A percentile compares a stretch with the other conserved stretches of the same genome.
Conservation (phyloP, 2,797 vertebrate species). For the Sebastes glaucus region DNA sequence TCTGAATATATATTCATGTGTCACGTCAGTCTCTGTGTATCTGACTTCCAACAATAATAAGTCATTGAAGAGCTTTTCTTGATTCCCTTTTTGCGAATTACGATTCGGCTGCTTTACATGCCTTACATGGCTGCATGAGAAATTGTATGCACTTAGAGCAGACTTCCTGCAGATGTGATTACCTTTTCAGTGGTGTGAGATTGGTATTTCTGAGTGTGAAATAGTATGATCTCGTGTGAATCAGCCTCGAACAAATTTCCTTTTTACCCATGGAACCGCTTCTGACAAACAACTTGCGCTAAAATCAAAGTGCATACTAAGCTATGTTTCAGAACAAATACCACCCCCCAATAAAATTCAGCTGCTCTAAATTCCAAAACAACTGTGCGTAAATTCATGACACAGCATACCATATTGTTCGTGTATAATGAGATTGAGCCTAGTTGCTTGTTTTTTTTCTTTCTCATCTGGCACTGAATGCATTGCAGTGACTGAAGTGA, state of each 20-base stretch:
- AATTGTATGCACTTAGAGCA: slow-evolving; percentile 43
- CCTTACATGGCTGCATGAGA: slow-evolving; percentile 50
- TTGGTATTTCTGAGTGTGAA: slow-evolving; percentile 69
- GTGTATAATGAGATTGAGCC: slow-evolving; percentile 50
- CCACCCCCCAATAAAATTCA: slow-evolving; percentile 28
- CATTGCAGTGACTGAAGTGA: slow-evolving; percentile 44
- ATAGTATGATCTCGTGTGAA: slow-evolving; percentile 65
- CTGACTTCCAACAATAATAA: slow-evolving; percentile 61
- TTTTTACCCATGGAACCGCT: slow-evolving; percentile 31
- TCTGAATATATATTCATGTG: slow-evolving; percentile 55
- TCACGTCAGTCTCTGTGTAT: slow-evolving; percentile 57
- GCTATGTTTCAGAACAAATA: slow-evolving; percentile 64
- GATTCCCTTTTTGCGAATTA: slow-evolving; percentile 58
- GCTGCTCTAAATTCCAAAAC: slow-evolving; percentile 46
- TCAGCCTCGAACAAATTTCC: slow-evolving; percentile 60
- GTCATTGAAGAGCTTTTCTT: slow-evolving; percentile 47
- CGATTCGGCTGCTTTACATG: slow-evolving; percentile 63
- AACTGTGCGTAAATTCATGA: slow-evolving; percentile 58
- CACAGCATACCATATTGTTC: slow-evolving; percentile 56
- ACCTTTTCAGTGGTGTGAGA: slow-evolving; percentile 69
- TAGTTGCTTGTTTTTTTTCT: slow-evolving; percentile 8
- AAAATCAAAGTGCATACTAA: slow-evolving; percentile 63
- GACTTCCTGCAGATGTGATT: slow-evolving; percentile 72
- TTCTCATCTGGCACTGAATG: slow-evolving; percentile 46
- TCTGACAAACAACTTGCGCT: slow-evolving; percentile 66